These are phyloP conservation scores for Lapara coniferarum DNA, from an alignment of 2,888 invertebrate species.

Conservation along the genomic window DNA sequence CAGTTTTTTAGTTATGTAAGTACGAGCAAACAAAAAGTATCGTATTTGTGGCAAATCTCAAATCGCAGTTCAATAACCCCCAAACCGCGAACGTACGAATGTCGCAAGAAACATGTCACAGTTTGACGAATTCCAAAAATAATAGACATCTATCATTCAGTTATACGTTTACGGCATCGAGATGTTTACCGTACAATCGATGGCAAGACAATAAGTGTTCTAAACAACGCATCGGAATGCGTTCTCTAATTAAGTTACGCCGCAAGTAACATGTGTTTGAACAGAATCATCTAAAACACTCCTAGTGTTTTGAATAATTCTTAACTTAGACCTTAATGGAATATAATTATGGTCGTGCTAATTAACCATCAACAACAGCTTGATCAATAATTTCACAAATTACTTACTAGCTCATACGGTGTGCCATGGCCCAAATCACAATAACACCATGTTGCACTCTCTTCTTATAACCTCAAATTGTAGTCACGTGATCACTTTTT, in stretches of 20 bases:
- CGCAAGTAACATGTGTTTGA: neutral
- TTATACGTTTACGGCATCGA: neutral
- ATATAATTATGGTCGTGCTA: slow-evolving; percentile 16
- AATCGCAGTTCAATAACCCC: slow-evolving; percentile 14
- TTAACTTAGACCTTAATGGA: slow-evolving; percentile 1
- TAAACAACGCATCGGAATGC: slow-evolving; percentile 14
- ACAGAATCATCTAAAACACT: neutral
- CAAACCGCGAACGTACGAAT: slow-evolving; percentile 6
- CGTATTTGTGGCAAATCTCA: neutral
- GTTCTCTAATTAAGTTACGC: slow-evolving; percentile 20
- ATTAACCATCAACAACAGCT: slow-evolving; percentile 17
- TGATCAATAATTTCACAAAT: slow-evolving; percentile 13
- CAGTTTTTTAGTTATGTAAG: neutral
- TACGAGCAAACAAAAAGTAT: neutral
- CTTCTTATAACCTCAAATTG: slow-evolving; percentile 47
- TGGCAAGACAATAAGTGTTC: slow-evolving; percentile 9
- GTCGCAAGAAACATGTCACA: slow-evolving; percentile 10
- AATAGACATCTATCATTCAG: neutral
- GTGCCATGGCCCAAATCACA: slow-evolving; percentile 57
- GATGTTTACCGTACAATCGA: slow-evolving; percentile 11
- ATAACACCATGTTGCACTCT: slow-evolving; percentile 47
- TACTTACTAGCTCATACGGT: slow-evolving; percentile 24
- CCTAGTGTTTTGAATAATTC: neutral
- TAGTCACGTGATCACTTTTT: slow-evolving; percentile 39
- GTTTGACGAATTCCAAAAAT: slow-evolving; percentile 19